Percentiles rank a stretch among this genome's conserved stretches.
Evolutionary conservation across 1,140 invertebrate species (phyloP).

Genomic region (Copidosoma floridanum): DNA sequence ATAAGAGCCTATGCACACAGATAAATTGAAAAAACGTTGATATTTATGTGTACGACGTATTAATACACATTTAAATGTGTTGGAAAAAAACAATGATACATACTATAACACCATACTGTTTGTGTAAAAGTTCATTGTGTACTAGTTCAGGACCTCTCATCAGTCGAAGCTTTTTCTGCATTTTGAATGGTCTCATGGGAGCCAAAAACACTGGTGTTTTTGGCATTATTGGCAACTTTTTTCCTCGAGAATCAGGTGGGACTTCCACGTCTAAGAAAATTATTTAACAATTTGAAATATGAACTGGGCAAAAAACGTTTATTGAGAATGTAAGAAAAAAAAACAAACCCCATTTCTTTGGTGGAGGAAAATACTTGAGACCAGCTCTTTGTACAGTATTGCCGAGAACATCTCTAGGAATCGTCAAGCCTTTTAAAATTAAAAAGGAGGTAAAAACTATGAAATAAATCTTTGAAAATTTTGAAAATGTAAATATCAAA

Average conservation of each 20-base stretch:
- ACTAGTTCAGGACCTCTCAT: constrained; percentile 88
- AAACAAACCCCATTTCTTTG: constrained; percentile 30
- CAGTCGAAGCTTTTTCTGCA: constrained; percentile 74
- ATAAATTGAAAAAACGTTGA: not conserved
- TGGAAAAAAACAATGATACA: constrained; percentile 40
- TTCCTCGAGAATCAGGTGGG: constrained; percentile 71
- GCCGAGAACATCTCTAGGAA: not conserved
- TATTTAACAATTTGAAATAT: too few relatives aligned
- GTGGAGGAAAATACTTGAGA: constrained; percentile 64
- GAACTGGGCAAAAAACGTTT: too few relatives aligned
- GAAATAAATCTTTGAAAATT: too few relatives aligned
- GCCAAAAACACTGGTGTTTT: constrained; percentile 71
- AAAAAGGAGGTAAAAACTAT: not conserved
- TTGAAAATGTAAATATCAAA: too few relatives aligned
- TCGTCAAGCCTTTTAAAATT: not conserved
- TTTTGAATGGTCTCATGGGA: constrained; percentile 72
- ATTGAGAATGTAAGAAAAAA: too few relatives aligned
- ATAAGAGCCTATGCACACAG: constrained; percentile 65
- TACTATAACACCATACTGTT: constrained; percentile 90
- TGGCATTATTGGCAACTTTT: constrained; percentile 66
- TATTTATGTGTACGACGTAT: too few relatives aligned
- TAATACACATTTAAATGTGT: too few relatives aligned
- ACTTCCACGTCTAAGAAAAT: constrained; percentile 57
- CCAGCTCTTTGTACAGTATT: constrained; percentile 48
- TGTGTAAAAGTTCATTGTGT: constrained; percentile 81